Evolutionary conservation across 2,113 vertebrate genomes (phyloP), one percentile per base, ranked within the genome.

Genomic region (Lutjanus erythropterus): DNA sequence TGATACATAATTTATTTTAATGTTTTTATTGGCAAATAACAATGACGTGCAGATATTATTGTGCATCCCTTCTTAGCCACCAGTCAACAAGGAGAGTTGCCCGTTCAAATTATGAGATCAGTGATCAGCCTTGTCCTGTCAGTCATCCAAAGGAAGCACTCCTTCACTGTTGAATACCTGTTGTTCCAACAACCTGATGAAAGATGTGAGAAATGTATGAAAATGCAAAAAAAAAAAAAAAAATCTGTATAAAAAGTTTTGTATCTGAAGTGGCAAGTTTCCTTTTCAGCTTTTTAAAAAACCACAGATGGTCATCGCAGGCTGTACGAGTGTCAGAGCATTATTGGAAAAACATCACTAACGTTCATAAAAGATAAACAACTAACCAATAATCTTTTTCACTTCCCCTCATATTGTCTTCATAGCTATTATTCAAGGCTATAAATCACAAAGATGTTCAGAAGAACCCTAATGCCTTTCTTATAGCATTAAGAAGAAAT

Each of bases 401-500:
- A 67, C 72, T 62, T 50, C 67, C 78, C 79, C 59, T 75, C 55
- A 75, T 25, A 35, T 60, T 50, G 25, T 80, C 65, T 75, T 86
- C 42, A 53, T 72, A 52, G 61, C 72, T 81, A 1, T 61, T 29
- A n/a, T 53, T 69, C 35, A 31, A 72, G 21, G 69, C 71, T 67
- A 35, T 73, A 68, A 78, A 72, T 35, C 55, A 77, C 46, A 62
- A 69, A 80, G 33, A 86, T 21, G 44, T 85, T 84, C 47, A 87
- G 27, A 75, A 29, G 61, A 85, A 72, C 84, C 76, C 75, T 73
- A 65, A 90, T 90, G 90, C 90, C 86, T 92, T 93, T 87, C 50
- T 80, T 86, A 83, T 47, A 79, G 75, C 70, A 65, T 84, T 78
- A 73, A 85, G 3, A 83, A 80, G 42, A 87, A 81, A 80, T 67